These are phyloP conservation scores for Andrena marginata DNA, from an alignment of 2,888 invertebrate genomes.

Conservation along the genomic window DNA sequence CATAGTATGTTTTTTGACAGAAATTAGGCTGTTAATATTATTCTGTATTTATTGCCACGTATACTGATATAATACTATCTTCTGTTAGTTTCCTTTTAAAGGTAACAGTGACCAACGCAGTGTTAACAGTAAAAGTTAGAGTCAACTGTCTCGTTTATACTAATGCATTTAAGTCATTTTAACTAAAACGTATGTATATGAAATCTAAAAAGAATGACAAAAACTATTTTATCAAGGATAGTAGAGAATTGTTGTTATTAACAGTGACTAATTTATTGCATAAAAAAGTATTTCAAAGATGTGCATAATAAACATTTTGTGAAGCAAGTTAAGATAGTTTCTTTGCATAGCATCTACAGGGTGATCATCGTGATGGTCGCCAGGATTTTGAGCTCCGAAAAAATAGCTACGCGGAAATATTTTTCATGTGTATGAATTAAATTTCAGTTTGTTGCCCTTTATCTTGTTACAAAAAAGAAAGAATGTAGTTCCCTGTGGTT, in stretches of 20 bases:
- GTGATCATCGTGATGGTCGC: not conserved
- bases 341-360: not conserved
- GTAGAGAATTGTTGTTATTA: slow-evolving; percentile 60
- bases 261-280: slow-evolving; percentile 63
- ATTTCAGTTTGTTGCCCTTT: too few species aligned
- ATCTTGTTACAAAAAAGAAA: too few species aligned
- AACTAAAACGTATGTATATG: slow-evolving; percentile 37
- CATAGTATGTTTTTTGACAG: slow-evolving; percentile 27
- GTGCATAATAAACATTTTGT: slow-evolving; percentile 65
- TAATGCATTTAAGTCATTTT: slow-evolving; percentile 56
- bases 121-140: slow-evolving; percentile 41
- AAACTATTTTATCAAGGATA: slow-evolving; percentile 53
- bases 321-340: slow-evolving; percentile 24
- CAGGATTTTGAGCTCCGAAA: not conserved
- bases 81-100: slow-evolving; percentile 29
- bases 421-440: not conserved
- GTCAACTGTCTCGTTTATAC: slow-evolving; percentile 51
- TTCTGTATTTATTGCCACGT: slow-evolving; percentile 57
- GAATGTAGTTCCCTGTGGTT: not conserved
- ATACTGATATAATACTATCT: slow-evolving; percentile 41
- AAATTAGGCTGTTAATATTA: slow-evolving; percentile 48
- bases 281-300: slow-evolving; percentile 44
- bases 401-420: not conserved
- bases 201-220: slow-evolving; percentile 32
- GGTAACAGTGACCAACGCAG: slow-evolving; percentile 38